phyloP scores from a whole-genome alignment of 2,113 vertebrate genomes.

The Osmerus mordax region DNA sequence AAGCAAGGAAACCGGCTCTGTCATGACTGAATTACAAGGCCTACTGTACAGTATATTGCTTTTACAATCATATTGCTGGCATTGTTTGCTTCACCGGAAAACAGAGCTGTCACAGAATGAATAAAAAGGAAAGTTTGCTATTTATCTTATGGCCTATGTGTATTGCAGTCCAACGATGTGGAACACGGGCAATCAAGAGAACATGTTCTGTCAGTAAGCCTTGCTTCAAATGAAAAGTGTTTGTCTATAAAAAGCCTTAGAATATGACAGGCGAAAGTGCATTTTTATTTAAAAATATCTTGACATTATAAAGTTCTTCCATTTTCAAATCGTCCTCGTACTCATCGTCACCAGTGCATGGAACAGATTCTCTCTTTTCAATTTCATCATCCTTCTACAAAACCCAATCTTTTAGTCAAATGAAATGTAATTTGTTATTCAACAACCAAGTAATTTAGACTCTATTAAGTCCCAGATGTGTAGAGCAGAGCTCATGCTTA shows the following conservation, averaged over 20 bases:
- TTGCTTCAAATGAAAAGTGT: no score
- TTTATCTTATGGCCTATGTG: not conserved
- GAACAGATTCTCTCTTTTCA: constrained; percentile 5
- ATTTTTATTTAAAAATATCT: no score
- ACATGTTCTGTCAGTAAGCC: no score
- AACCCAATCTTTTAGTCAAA: not conserved
- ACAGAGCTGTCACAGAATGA: not conserved
- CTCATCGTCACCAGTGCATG: not conserved
- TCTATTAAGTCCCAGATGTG: not conserved
- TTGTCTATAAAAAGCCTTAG: no score
- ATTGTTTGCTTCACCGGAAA: not conserved
- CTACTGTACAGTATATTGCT: not conserved
- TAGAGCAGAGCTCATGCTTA: not conserved
- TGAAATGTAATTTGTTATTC: not conserved
- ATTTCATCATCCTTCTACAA: constrained; percentile 1
- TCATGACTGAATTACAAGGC: not conserved
- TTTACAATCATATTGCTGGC: not conserved
- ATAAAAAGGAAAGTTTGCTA: not conserved
- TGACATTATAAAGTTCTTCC: no score
- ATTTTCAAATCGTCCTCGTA: no score
- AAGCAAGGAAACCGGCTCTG: not conserved
- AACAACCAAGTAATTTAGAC: not conserved
- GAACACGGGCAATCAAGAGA: no score
- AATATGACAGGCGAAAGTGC: no score
- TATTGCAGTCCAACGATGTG: not conserved